These are phyloP conservation scores for Ormyrus pomaceus DNA, from an alignment of 2,888 invertebrate genomes.

Conservation along the genomic window DNA sequence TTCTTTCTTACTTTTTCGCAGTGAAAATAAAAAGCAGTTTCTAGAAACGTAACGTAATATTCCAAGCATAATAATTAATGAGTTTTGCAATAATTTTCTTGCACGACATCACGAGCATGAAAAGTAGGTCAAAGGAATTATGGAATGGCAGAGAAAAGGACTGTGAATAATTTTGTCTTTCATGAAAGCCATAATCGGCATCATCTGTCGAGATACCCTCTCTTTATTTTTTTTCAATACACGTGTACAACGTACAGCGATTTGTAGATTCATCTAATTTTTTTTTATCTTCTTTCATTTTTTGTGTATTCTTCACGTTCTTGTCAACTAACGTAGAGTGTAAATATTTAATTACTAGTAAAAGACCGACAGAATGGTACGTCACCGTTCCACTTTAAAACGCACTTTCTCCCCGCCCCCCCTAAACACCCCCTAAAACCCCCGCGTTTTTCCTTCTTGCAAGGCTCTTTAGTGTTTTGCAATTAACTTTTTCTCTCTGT, in stretches of 20 bases:
- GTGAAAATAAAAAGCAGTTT: too few species aligned
- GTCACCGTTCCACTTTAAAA: constrained; percentile 67
- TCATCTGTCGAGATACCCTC: constrained; percentile 53
- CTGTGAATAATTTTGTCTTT: neutral
- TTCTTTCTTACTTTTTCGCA: too few species aligned
- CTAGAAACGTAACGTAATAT: too few species aligned
- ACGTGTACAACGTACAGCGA: constrained; percentile 68
- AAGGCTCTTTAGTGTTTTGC: constrained; percentile 15
- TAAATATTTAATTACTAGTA: constrained; percentile 59
- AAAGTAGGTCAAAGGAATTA: too few species aligned
- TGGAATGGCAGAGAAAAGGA: too few species aligned
- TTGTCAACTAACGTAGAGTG: constrained; percentile 62
- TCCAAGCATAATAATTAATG: too few species aligned
- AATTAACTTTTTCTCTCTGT: neutral
- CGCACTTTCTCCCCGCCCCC: constrained; percentile 52
- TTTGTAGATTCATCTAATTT: constrained; percentile 66
- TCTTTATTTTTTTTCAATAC: constrained; percentile 59
- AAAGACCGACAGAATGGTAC: constrained; percentile 74
- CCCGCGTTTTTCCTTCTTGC: constrained; percentile 16
- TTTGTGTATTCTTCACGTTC: constrained; percentile 42
- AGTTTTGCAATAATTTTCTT: too few species aligned
- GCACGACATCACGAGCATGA: too few species aligned
- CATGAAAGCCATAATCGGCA: constrained; percentile 53
- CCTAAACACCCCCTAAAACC: constrained; percentile 44
- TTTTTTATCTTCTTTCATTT: constrained; percentile 48